Conservation (phyloP, 2,888 invertebrate species). For the Rotaria magnacalcarata region DNA sequence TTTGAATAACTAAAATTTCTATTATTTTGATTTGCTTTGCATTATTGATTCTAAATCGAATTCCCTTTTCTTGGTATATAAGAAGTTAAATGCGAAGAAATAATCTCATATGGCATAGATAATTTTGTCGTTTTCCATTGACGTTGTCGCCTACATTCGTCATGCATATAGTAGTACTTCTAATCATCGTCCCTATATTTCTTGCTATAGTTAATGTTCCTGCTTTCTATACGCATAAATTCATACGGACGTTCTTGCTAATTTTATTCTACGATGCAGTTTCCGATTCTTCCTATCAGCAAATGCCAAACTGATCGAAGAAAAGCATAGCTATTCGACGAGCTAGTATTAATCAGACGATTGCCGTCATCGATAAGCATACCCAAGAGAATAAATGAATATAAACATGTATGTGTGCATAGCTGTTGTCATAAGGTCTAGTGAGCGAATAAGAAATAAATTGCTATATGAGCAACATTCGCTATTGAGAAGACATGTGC, state of each 20-base stretch:
- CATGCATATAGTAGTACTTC: background rate
- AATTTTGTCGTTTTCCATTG: background rate
- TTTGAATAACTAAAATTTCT: too few relatives aligned
- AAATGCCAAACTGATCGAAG: background rate
- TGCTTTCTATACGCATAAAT: background rate
- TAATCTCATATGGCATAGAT: background rate
- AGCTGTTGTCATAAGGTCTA: background rate
- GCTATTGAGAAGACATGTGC: background rate
- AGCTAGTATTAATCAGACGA: background rate
- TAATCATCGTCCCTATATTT: background rate
- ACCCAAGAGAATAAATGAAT: background rate
- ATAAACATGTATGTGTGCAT: background rate
- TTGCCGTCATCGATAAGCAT: background rate
- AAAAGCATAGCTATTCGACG: background rate
- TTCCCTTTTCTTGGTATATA: background rate
- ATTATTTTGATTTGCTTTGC: background rate
- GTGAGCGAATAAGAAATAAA: background rate
- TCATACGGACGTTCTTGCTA: background rate
- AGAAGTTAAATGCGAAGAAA: background rate
- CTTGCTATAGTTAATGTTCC: background rate
- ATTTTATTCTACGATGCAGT: background rate
- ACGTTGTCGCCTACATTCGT: background rate
- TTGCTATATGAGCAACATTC: background rate
- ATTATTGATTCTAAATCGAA: background rate
- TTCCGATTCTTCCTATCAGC: conserved; percentile 1